phyloP scores from a whole-genome alignment of 2,797 vertebrate genomes.

The Mionectes olivaceus region DNA sequence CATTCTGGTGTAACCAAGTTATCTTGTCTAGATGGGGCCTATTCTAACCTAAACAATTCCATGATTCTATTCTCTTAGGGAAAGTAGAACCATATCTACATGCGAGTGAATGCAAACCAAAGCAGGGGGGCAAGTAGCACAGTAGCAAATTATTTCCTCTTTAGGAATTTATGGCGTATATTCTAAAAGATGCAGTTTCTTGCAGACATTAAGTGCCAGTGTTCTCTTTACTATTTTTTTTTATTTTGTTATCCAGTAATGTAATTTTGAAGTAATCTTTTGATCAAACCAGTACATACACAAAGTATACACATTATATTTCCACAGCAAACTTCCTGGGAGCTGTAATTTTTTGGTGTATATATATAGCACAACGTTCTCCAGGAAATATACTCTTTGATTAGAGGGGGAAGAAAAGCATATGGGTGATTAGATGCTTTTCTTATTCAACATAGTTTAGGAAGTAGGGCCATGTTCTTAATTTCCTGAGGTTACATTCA shows the following conservation, averaged over 20 bases:
- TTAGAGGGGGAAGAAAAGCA: background rate
- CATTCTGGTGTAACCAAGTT: background rate
- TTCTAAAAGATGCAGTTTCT: background rate
- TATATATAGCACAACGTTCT: background rate
- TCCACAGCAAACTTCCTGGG: background rate
- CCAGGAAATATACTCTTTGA: background rate
- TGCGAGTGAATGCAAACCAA: background rate
- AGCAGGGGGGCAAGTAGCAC: background rate
- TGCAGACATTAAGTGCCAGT: background rate
- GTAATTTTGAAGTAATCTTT: background rate
- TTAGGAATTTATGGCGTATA: background rate
- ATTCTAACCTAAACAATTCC: background rate
- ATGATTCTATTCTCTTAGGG: background rate
- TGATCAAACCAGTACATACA: background rate
- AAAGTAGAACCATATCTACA: background rate
- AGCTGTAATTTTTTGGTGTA: background rate
- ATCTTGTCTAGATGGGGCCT: background rate
- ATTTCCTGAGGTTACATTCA: background rate
- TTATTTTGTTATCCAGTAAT: background rate
- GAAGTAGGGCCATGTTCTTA: background rate
- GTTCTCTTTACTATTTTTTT: background rate
- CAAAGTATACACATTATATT: background rate
- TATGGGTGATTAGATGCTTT: background rate
- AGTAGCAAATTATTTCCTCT: background rate
- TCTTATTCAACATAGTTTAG: background rate